Evolutionary conservation across 2,888 invertebrate genomes (phyloP).

Genomic region (Nesidiocoris tenuis): DNA sequence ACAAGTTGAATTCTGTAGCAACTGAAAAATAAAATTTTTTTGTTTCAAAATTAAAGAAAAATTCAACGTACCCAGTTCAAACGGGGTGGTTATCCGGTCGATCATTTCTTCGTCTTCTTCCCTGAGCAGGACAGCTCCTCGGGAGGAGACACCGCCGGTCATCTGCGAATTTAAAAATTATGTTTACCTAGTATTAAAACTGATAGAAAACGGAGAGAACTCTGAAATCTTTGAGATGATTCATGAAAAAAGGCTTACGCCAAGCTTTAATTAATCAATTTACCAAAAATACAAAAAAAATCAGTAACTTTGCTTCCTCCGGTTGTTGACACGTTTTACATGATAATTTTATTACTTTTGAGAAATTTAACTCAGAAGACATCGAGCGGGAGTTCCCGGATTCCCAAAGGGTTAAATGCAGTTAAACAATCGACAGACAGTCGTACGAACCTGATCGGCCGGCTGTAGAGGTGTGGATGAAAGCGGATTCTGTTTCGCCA

Average conservation of each 20-base stretch:
- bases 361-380: too few species aligned
- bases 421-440: too few species aligned
- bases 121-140: conserved; percentile 36
- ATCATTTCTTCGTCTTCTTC: conserved; percentile 50
- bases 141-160: not conserved
- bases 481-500: not conserved
- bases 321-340: too few species aligned
- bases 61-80: conserved; percentile 46
- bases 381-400: too few species aligned
- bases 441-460: not conserved
- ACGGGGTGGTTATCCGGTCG: conserved; percentile 49
- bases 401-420: too few species aligned
- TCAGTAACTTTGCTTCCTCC: too few species aligned
- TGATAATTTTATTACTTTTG: too few species aligned
- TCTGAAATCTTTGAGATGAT: not conserved
- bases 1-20: not conserved
- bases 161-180: too few species aligned
- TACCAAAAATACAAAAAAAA: too few species aligned
- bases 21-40: not conserved
- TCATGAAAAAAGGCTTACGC: not conserved
- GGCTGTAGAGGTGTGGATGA: conserved; percentile 23
- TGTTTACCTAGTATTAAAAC: too few species aligned
- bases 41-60: not conserved
- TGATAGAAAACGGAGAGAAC: too few species aligned
- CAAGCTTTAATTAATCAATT: too few species aligned